These are phyloP conservation scores for Rhodeus uyekii DNA, from an alignment of 2,797 vertebrate genomes.

Conservation along the genomic window DNA sequence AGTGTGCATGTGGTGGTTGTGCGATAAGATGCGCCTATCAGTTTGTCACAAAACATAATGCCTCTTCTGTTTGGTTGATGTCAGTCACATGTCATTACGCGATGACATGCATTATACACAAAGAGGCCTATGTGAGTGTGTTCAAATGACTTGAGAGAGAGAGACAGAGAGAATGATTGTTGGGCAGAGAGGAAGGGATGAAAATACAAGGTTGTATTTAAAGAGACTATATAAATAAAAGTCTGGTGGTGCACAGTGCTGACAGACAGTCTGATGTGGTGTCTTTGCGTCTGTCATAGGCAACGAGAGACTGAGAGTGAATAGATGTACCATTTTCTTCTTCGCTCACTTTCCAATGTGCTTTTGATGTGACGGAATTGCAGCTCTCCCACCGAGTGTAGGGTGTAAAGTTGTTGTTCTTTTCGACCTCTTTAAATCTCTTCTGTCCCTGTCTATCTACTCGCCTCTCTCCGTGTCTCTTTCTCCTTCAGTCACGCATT, in stretches of 20 bases:
- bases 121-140: conserved; percentile 11
- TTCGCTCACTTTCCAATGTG: conserved; percentile 12
- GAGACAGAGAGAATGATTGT: background rate
- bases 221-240: conserved; percentile 25
- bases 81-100: background rate
- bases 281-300: conserved; percentile 13
- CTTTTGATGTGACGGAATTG: conserved; percentile 44
- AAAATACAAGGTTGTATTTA: conserved; percentile 17
- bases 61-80: background rate
- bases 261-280: conserved; percentile 24
- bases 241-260: background rate
- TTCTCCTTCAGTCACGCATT: background rate
- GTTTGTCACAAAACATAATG: background rate
- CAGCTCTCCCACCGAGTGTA: conserved; percentile 22
- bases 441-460: conserved; percentile 9
- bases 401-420: conserved; percentile 35
- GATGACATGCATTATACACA: conserved; percentile 2
- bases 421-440: conserved; percentile 37
- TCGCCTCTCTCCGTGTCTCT: conserved; percentile 15
- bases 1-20: background rate
- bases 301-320: conserved; percentile 18
- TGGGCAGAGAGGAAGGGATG: background rate
- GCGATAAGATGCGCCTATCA: background rate
- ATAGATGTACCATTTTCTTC: conserved; percentile 26
- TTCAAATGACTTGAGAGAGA: background rate